Conservation (phyloP, 2,888 invertebrate species). For the Troides helena region DNA sequence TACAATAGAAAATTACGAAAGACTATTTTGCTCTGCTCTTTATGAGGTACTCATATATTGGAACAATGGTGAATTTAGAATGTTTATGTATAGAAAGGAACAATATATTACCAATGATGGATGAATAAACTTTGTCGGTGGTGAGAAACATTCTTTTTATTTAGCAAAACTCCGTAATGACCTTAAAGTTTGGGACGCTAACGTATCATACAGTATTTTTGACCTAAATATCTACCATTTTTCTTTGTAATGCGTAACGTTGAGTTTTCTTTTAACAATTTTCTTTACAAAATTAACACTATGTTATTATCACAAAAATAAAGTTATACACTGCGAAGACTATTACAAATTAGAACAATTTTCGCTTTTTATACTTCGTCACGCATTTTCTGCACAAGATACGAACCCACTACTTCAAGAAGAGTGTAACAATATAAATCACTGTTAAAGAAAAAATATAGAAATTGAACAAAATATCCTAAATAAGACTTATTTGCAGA, state of each 20-base stretch:
- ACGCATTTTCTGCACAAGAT: too few relatives aligned
- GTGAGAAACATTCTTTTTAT: conserved; percentile 58
- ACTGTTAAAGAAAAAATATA: too few relatives aligned
- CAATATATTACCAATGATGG: conserved; percentile 70
- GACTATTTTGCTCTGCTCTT: conserved; percentile 67
- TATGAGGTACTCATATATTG: conserved; percentile 53
- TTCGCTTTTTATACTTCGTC: too few relatives aligned
- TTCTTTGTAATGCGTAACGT: conserved; percentile 52
- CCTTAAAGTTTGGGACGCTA: conserved; percentile 66
- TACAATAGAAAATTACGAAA: conserved; percentile 73
- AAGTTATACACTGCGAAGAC: too few relatives aligned
- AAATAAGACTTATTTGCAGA: too few relatives aligned
- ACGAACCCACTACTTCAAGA: too few relatives aligned
- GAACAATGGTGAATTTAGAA: conserved; percentile 59
- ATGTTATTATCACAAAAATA: too few relatives aligned
- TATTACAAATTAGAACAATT: too few relatives aligned
- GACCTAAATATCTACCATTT: conserved; percentile 64
- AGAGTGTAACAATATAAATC: too few relatives aligned
- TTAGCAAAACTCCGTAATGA: conserved; percentile 35
- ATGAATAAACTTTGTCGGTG: conserved; percentile 75
- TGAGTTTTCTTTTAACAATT: too few relatives aligned
- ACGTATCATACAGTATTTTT: conserved; percentile 41
- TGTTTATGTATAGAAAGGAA: conserved; percentile 74
- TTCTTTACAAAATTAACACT: too few relatives aligned
- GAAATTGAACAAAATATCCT: too few relatives aligned